Percentiles rank a stretch among this genome's conserved stretches.
Evolutionary conservation across 2,113 vertebrate species (phyloP).

Genomic region (Azemiops feae): DNA sequence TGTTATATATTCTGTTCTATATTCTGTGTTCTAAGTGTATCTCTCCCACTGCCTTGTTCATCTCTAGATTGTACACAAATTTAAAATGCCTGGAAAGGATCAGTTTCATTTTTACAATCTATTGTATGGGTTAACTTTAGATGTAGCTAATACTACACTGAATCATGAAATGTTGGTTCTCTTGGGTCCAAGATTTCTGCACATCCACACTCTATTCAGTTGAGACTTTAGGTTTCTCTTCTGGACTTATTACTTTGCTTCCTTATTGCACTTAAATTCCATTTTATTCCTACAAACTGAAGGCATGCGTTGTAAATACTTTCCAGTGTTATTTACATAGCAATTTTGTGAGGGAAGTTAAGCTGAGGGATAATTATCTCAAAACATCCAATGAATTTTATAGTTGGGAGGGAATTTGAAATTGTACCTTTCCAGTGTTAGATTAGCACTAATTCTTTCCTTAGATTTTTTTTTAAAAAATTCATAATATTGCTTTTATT

Average conservation of each 20-base stretch:
- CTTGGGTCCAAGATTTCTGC: background rate
- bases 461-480: background rate
- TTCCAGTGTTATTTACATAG: background rate
- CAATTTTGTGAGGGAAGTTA: background rate
- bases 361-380: background rate
- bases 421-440: background rate
- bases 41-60: background rate
- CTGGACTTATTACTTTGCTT: background rate
- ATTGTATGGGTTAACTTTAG: background rate
- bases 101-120: background rate
- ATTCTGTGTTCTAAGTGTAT: background rate
- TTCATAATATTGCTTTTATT: background rate
- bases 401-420: background rate
- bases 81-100: background rate
- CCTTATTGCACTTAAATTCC: background rate
- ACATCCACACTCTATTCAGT: background rate
- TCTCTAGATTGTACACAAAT: background rate
- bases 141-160: background rate
- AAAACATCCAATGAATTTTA: background rate
- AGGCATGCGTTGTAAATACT: background rate
- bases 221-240: background rate
- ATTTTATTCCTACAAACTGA: background rate
- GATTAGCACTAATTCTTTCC: background rate
- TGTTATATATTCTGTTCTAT: background rate
- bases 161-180: background rate